Conservation (phyloP, 2,888 invertebrate species). For the Hymenopus coronatus region DNA sequence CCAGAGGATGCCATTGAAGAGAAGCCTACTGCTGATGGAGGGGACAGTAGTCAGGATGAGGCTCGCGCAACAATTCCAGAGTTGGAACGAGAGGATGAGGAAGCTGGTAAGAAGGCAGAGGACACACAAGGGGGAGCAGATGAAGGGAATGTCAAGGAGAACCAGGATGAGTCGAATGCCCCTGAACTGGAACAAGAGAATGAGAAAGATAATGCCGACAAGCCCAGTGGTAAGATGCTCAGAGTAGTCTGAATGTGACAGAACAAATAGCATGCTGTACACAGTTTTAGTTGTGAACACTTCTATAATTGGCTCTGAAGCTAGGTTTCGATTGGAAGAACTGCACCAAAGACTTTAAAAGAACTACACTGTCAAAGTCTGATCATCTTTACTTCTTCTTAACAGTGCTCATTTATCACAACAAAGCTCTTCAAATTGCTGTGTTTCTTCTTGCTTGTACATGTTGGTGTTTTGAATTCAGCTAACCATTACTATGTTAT, state of each 20-base stretch:
- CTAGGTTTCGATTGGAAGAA: neutral
- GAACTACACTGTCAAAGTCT: too few species aligned
- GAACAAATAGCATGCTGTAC: neutral
- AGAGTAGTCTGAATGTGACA: neutral
- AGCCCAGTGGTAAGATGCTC: neutral
- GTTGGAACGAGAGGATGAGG: constrained; percentile 47
- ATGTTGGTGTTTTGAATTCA: too few species aligned
- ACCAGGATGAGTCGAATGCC: neutral
- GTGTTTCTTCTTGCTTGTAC: too few species aligned
- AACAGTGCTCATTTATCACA: too few species aligned
- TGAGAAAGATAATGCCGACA: neutral
- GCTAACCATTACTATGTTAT: too few species aligned
- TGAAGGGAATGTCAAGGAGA: neutral
- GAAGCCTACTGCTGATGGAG: constrained; percentile 46
- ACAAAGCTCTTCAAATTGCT: too few species aligned
- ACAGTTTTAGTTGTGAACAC: neutral
- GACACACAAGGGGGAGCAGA: constrained; percentile 11
- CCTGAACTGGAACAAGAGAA: neutral
- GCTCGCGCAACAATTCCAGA: constrained; percentile 41
- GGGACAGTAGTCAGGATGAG: constrained; percentile 48
- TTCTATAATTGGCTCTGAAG: neutral
- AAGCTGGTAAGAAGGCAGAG: constrained; percentile 40
- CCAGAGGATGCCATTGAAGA: constrained; percentile 41
- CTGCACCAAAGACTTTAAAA: neutral
- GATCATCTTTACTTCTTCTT: too few species aligned